These are phyloP conservation scores for Troides aeacus DNA, from an alignment of 2,888 invertebrate genomes.

Conservation along the genomic window DNA sequence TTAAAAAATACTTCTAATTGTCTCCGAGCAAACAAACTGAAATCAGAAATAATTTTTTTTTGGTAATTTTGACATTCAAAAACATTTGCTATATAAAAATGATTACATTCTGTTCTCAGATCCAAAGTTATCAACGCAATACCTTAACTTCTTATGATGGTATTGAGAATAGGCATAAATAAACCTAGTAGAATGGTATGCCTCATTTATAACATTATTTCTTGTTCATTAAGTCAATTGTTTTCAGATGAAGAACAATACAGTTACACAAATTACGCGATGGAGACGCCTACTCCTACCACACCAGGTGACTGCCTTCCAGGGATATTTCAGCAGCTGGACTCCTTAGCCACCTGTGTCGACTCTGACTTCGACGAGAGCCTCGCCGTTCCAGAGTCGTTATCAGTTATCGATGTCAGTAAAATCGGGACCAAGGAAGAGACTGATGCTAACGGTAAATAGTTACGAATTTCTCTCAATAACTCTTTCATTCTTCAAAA, in stretches of 20 bases:
- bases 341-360: conserved; percentile 72
- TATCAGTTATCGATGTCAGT: conserved; percentile 82
- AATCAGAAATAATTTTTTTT: background rate
- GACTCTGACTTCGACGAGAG: conserved; percentile 91
- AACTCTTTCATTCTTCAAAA: too few relatives aligned
- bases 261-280: conserved; percentile 72
- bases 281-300: conserved; percentile 70
- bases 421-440: conserved; percentile 59
- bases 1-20: conserved; percentile 4
- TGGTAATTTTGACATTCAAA: background rate
- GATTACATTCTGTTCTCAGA: too few relatives aligned
- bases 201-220: too few relatives aligned
- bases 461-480: background rate
- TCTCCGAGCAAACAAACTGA: background rate
- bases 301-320: conserved; percentile 68
- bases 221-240: background rate
- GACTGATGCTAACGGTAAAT: conserved; percentile 50
- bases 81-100: background rate
- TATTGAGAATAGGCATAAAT: background rate
- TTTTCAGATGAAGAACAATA: conserved; percentile 68
- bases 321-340: conserved; percentile 72
- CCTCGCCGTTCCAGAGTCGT: conserved; percentile 87
- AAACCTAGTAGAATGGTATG: too few relatives aligned
- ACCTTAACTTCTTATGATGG: background rate
- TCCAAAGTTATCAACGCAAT: background rate